Base-by-base conservation (phyloP, 2,888 invertebrate species). In the Palloptera scutellata region DNA sequence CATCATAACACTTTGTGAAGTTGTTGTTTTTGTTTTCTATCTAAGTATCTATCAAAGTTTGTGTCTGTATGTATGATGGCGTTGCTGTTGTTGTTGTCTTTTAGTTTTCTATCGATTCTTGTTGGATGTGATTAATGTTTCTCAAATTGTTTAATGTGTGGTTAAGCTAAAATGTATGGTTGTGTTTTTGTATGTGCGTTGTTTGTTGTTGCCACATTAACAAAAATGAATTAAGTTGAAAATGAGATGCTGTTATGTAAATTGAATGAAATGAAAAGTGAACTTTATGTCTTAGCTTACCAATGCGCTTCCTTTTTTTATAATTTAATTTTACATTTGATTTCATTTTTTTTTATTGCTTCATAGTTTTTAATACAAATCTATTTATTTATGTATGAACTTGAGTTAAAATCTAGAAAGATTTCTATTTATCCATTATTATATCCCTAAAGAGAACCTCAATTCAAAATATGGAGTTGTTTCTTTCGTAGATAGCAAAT, bases 91-190 rank as follows among this genome's bases (percentile, higher is more conserved):
- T 55, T 1, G 43, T 58, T 48, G 9, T 48, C n/a, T 43, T 40
- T 17, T 67, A 40, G 20, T 66, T 30, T 66, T 41, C 11, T 17
- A 43, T 20, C 19, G 48, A 30, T 42, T 43, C 41, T 62, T 51
- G 57, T 57, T 61, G 61, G 65, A 52, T 54, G 64, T 72, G 69
- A 69, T 71, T 71, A 71, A 71, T 71, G 71, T 61, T n/a, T 55
- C 65, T 64, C 59, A 69, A 70, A 70, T 66, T 68, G 61, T 53
- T 66, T 64, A 66, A 68, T 63, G 63, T 60, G 55, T 60, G 70
- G 43, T 59, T 64, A 64, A 43, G 48, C 52, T 42, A 20, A 43
- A n/a, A 51, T 64, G 41, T 20, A 41, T 42, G 52, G 15, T 64
- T 61, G 48, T 15, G n/a, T 53, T 19, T 11, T n/a, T 53, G 2